A percentile compares a stretch with the other conserved stretches of the same genome.
Conservation (phyloP, 2,888 invertebrate species). For the Cryptus viduatorius region DNA sequence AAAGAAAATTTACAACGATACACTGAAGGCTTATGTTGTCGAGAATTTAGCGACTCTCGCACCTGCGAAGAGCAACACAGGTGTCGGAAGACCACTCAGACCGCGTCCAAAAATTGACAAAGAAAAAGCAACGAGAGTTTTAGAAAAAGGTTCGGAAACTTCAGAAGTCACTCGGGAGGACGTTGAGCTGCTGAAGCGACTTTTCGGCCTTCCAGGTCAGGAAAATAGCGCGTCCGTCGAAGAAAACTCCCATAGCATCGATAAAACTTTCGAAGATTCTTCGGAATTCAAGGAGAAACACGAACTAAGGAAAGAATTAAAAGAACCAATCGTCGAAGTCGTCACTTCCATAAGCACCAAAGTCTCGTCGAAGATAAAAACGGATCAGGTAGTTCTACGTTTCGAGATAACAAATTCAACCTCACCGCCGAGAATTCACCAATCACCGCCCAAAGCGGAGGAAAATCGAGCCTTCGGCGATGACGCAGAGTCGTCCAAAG, state of each 20-base stretch:
- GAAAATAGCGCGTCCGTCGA: slow-evolving; percentile 47
- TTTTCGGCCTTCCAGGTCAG: slow-evolving; percentile 74
- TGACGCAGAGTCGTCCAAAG: neutral
- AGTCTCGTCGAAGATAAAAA: slow-evolving; percentile 79
- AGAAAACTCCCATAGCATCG: neutral
- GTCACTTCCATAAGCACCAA: slow-evolving; percentile 84
- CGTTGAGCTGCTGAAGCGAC: slow-evolving; percentile 73
- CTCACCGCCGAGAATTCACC: slow-evolving; percentile 19
- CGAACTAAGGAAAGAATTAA: slow-evolving; percentile 59
- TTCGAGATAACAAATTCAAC: slow-evolving; percentile 74
- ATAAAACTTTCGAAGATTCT: slow-evolving; percentile 19
- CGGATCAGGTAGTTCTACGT: slow-evolving; percentile 77
- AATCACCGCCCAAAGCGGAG: slow-evolving; percentile 42
- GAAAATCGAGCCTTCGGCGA: slow-evolving; percentile 71
- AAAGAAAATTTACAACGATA: slow-evolving; percentile 80
- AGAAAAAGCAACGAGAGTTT: slow-evolving; percentile 71
- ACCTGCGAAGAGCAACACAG: slow-evolving; percentile 93
- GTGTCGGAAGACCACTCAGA: slow-evolving; percentile 90
- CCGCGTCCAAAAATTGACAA: slow-evolving; percentile 87
- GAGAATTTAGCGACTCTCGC: slow-evolving; percentile 88
- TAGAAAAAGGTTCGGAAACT: slow-evolving; percentile 46
- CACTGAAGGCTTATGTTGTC: slow-evolving; percentile 79
- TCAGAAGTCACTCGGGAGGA: slow-evolving; percentile 66
- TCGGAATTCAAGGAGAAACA: slow-evolving; percentile 49
- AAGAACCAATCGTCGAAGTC: slow-evolving; percentile 83